Evolutionary conservation across 1,140 invertebrate species (phyloP).

Genomic region (Daktulosphaira vitifoliae): DNA sequence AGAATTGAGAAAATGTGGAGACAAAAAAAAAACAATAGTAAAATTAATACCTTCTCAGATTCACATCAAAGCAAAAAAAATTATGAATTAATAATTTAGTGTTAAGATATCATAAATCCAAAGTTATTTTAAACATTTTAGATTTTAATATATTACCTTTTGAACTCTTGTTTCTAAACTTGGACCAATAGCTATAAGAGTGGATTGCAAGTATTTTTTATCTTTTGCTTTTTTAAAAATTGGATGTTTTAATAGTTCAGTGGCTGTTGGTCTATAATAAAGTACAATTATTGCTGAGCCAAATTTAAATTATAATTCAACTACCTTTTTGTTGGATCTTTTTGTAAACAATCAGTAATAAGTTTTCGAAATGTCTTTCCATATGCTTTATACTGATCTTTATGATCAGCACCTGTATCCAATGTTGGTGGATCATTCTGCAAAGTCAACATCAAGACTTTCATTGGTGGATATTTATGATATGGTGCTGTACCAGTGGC

Average conservation of each 20-base stretch:
- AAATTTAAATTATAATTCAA: not conserved
- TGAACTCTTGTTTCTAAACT: conserved; percentile 81
- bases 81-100: too few relatives aligned
- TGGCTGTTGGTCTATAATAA: conserved; percentile 69
- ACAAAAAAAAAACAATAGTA: too few relatives aligned
- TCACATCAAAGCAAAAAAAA: too few relatives aligned
- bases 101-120: too few relatives aligned
- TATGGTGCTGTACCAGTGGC: conserved; percentile 97
- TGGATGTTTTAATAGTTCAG: conserved; percentile 94
- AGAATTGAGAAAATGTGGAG: too few relatives aligned
- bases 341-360: conserved; percentile 89
- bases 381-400: conserved; percentile 96
- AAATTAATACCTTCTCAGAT: too few relatives aligned
- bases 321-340: conserved; percentile 81
- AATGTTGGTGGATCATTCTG: conserved; percentile 97
- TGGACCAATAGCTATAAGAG: conserved; percentile 74
- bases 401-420: conserved; percentile 90
- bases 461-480: conserved; percentile 99
- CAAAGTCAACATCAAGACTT: conserved; percentile 93
- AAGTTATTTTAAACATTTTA: too few relatives aligned
- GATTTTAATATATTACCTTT: too few relatives aligned
- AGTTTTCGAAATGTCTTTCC: conserved; percentile 95
- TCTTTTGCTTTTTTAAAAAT: conserved; percentile 99
- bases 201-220: conserved; percentile 86
- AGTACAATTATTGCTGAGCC: not conserved